Evolutionary conservation across 1,140 invertebrate species (phyloP).

Genomic region (Pseudomyrmex sp.): DNA sequence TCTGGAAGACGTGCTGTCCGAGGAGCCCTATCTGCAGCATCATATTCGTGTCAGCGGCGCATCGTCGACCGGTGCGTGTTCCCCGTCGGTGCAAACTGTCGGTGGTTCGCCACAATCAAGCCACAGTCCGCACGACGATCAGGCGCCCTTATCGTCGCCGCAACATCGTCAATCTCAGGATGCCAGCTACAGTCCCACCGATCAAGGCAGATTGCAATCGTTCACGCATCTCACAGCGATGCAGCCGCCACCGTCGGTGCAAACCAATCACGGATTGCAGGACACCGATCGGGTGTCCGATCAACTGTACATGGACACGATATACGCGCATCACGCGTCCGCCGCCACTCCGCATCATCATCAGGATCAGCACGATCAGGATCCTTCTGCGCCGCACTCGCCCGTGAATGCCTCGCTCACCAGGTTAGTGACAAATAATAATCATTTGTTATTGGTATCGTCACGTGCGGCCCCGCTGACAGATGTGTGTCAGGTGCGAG

Average conservation of each 20-base stretch:
- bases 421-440: constrained; percentile 74
- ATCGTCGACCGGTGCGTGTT: constrained; percentile 53
- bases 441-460: constrained; percentile 6
- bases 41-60: constrained; percentile 70
- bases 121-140: constrained; percentile 81
- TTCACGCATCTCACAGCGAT: constrained; percentile 82
- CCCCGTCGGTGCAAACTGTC: constrained; percentile 76
- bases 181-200: constrained; percentile 77
- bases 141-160: constrained; percentile 72
- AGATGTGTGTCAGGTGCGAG: constrained; percentile 5
- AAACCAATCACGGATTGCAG: constrained; percentile 72
- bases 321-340: constrained; percentile 77
- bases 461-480: not conserved
- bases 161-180: constrained; percentile 73
- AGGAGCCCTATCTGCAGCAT: constrained; percentile 79
- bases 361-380: constrained; percentile 80
- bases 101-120: constrained; percentile 81
- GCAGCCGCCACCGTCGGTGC: constrained; percentile 77
- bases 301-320: constrained; percentile 79
- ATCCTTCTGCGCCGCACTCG: constrained; percentile 75
- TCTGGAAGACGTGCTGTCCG: constrained; percentile 78
- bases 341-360: constrained; percentile 76
- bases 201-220: constrained; percentile 78
- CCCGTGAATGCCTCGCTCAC: constrained; percentile 72
- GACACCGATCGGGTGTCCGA: constrained; percentile 77